phyloP scores from a whole-genome alignment of 2,797 vertebrate species.

The Urosaurus nigricauda region DNA sequence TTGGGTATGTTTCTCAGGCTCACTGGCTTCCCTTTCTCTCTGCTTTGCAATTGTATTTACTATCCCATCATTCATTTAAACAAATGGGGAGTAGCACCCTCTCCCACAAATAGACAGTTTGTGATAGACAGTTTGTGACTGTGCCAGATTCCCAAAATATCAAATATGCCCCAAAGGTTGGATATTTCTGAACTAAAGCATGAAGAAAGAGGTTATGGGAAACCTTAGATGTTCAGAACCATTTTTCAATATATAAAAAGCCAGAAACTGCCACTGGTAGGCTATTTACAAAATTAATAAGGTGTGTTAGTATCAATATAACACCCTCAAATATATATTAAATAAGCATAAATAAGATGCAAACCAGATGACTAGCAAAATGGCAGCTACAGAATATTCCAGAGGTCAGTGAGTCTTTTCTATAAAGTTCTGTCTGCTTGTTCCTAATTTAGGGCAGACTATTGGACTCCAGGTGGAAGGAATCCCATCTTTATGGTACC shows the following conservation, averaged over 20 bases:
- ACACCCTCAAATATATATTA: not conserved
- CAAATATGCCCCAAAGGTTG: not conserved
- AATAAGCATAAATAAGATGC: too few species aligned
- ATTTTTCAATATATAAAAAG: not conserved
- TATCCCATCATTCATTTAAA: too few species aligned
- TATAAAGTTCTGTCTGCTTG: not conserved
- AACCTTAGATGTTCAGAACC: not conserved
- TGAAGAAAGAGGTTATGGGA: not conserved
- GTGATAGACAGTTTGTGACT: too few species aligned
- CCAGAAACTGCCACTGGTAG: not conserved
- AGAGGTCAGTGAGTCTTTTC: not conserved
- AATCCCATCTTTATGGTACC: slow-evolving; percentile 29
- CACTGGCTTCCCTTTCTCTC: too few species aligned
- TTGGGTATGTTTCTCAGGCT: too few species aligned
- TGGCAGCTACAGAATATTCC: not conserved
- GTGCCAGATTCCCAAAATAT: not conserved
- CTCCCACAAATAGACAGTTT: too few species aligned
- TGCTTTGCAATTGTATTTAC: too few species aligned
- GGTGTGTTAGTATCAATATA: not conserved
- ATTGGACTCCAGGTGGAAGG: not conserved
- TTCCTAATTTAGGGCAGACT: not conserved
- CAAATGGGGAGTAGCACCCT: too few species aligned
- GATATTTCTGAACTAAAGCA: not conserved
- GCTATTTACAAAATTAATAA: not conserved
- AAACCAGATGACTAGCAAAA: not conserved